Conservation (phyloP, 1,140 invertebrate genomes). For the Phocides pigmalion region DNA sequence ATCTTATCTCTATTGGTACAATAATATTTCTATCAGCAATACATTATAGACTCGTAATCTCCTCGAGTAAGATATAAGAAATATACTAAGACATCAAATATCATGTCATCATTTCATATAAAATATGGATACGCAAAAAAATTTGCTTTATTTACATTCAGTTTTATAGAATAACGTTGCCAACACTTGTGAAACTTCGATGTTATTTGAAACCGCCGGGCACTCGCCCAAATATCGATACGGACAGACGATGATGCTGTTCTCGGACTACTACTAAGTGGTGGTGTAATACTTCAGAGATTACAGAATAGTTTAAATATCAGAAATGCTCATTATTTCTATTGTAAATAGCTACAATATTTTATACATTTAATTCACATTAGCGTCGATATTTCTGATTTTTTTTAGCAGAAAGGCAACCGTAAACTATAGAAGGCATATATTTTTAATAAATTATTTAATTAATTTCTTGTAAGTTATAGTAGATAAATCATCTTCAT, state of each 20-base stretch:
- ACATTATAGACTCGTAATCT: conserved; percentile 7
- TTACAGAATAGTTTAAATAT: conserved; percentile 1
- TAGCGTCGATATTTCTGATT: not conserved
- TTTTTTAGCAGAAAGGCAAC: conserved; percentile 3
- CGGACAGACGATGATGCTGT: conserved; percentile 6
- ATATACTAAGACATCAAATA: conserved; percentile 22
- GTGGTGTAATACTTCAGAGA: conserved; percentile 14
- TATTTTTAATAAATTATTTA: conserved; percentile 18
- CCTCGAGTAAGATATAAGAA: conserved; percentile 16
- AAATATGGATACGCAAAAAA: conserved; percentile 25
- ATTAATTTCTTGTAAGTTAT: conserved; percentile 22
- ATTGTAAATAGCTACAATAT: conserved; percentile 18
- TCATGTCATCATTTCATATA: conserved; percentile 17
- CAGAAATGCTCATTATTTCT: conserved; percentile 29
- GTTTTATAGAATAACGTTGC: conserved; percentile 14
- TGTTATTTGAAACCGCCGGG: conserved; percentile 25
- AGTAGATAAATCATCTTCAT: conserved; percentile 2
- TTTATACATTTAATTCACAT: conserved; percentile 6
- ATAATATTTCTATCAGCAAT: conserved; percentile 3
- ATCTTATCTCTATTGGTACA: conserved; percentile 10
- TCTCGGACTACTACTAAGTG: conserved; percentile 1
- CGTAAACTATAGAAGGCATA: conserved; percentile 10
- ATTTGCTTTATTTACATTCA: conserved; percentile 26
- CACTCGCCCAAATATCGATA: conserved; percentile 11
- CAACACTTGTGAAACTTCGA: conserved; percentile 23